Percentiles rank a stretch among this genome's conserved stretches.
Evolutionary conservation across 2,888 invertebrate genomes (phyloP).

Genomic region (Amiota communis): DNA sequence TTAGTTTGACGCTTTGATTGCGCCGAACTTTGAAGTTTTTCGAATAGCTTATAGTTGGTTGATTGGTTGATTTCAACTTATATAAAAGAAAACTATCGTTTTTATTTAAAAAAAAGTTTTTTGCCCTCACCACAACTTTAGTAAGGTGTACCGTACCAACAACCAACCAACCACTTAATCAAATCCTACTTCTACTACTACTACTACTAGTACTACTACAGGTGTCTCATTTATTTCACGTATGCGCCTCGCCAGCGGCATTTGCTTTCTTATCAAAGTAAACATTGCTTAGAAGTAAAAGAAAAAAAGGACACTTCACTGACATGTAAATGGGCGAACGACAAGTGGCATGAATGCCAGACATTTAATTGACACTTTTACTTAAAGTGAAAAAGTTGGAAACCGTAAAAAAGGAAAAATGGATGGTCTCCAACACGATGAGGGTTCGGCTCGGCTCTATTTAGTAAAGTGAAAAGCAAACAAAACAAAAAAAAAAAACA

Average conservation of each 20-base stretch:
- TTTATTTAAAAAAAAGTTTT: not conserved
- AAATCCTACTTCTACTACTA: constrained; percentile 17
- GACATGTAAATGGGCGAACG: constrained; percentile 69
- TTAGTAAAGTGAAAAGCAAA: no score
- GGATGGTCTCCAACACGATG: no score
- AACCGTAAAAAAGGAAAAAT: no score
- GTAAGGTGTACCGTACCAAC: not conserved
- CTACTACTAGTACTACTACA: constrained; percentile 42
- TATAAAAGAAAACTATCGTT: not conserved
- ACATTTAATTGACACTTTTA: constrained; percentile 35
- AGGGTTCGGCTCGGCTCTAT: no score
- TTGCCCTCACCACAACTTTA: not conserved
- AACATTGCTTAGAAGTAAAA: constrained; percentile 2
- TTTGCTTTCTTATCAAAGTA: constrained; percentile 7
- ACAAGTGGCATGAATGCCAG: constrained; percentile 20
- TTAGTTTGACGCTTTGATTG: constrained; percentile 48
- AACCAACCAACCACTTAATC: not conserved
- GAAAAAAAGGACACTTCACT: constrained; percentile 47
- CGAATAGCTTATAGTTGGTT: not conserved
- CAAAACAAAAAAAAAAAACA: not conserved
- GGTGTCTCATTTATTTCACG: constrained; percentile 57
- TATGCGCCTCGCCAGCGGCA: constrained; percentile 14
- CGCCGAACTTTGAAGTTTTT: not conserved
- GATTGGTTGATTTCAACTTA: constrained; percentile 3
- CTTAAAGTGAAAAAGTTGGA: constrained; percentile 27